A percentile compares a stretch with the other conserved stretches of the same genome.
phyloP scores from a whole-genome alignment of 2,797 vertebrate genomes.

The Liasis olivaceus region DNA sequence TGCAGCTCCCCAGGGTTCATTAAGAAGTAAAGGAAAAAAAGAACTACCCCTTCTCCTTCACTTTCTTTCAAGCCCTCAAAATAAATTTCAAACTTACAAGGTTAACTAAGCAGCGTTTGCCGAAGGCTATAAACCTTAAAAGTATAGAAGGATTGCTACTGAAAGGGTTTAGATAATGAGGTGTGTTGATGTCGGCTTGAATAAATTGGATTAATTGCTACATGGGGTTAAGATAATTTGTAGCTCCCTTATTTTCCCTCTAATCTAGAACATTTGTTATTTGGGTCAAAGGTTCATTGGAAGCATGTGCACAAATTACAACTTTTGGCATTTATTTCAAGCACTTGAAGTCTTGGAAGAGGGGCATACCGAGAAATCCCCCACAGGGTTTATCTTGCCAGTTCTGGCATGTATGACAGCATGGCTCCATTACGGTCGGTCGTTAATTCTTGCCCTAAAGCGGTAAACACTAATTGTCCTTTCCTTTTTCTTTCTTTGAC shows the following conservation, averaged over 20 bases:
- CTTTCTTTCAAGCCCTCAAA: conserved; percentile 39
- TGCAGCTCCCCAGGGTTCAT: conserved; percentile 21
- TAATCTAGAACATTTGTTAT: conserved; percentile 20
- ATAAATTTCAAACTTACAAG: conserved; percentile 29
- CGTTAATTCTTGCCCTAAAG: not conserved
- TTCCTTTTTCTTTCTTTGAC: conserved; percentile 16
- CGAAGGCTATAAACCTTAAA: conserved; percentile 8
- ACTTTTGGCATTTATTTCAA: conserved; percentile 25
- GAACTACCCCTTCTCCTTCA: not conserved
- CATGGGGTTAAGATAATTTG: conserved; percentile 8
- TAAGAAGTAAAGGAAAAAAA: conserved; percentile 23
- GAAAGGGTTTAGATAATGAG: conserved; percentile 36
- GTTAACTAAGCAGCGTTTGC: conserved; percentile 31
- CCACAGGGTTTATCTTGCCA: conserved; percentile 12
- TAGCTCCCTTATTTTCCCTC: not conserved
- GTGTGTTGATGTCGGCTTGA: not conserved
- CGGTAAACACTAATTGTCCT: conserved; percentile 9
- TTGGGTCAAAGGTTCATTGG: conserved; percentile 1
- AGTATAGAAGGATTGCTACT: not conserved
- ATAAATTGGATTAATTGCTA: conserved; percentile 34
- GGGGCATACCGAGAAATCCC: not conserved
- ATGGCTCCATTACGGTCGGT: not conserved
- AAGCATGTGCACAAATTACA: not conserved
- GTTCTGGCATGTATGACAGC: not conserved
- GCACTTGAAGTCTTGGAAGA: not conserved